phyloP scores from a whole-genome alignment of 2,113 vertebrate genomes.

The Syngnathus scovelli region DNA sequence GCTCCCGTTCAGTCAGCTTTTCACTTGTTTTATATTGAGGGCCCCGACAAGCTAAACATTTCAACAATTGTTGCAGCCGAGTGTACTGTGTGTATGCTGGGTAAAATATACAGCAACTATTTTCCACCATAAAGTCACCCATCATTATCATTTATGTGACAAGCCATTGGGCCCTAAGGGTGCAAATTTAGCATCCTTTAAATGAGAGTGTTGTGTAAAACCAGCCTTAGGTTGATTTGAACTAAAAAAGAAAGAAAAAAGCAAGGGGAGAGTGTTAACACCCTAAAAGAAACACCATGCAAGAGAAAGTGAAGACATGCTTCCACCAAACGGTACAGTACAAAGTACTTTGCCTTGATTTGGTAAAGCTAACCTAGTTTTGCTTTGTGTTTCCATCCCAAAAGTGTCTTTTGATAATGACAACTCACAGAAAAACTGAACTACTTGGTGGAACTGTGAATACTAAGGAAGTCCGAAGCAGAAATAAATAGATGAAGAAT shows the following conservation, averaged over 20 bases:
- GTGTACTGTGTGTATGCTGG: too few relatives aligned
- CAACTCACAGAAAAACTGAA: neutral
- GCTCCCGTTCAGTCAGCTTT: neutral
- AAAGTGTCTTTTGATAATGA: neutral
- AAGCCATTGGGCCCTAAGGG: too few relatives aligned
- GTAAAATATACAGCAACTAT: too few relatives aligned
- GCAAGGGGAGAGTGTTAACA: neutral
- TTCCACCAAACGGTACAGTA: slow-evolving; percentile 1
- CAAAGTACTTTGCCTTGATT: neutral
- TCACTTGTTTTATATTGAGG: too few relatives aligned
- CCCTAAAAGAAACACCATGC: neutral
- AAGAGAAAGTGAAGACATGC: neutral
- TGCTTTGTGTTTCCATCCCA: neutral
- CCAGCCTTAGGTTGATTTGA: slow-evolving; percentile 2
- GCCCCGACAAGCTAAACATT: too few relatives aligned
- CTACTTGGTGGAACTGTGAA: slow-evolving; percentile 1
- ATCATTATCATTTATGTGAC: too few relatives aligned
- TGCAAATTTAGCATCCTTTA: too few relatives aligned
- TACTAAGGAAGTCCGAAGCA: neutral
- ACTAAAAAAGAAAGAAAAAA: neutral
- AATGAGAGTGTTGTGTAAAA: neutral
- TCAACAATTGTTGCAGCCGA: too few relatives aligned
- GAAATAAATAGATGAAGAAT: neutral
- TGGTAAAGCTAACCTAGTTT: neutral
- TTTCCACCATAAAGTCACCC: too few relatives aligned